Conservation (phyloP, 2,888 invertebrate genomes). For the Melinaea menophilus region DNA sequence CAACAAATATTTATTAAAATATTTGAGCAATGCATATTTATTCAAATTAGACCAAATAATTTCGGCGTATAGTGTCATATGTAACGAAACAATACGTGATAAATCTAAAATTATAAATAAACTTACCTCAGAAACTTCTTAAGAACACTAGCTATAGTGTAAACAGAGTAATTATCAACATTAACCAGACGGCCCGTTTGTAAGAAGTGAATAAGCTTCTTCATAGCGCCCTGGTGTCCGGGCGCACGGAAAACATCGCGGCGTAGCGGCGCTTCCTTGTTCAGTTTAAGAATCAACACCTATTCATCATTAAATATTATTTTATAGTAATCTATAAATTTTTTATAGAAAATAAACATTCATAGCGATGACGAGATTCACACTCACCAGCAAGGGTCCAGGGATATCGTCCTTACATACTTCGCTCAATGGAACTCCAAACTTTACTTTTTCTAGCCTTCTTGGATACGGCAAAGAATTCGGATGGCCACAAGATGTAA, state of each 20-base stretch:
- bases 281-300: constrained; percentile 94
- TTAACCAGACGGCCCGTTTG: constrained; percentile 93
- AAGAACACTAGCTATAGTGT: constrained; percentile 98
- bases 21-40: no score
- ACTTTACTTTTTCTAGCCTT: constrained; percentile 94
- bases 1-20: no score
- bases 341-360: neutral
- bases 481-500: constrained; percentile 94
- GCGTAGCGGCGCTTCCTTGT: constrained; percentile 95
- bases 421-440: constrained; percentile 93
- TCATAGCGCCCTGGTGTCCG: constrained; percentile 96
- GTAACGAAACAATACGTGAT: neutral
- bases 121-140: constrained; percentile 92
- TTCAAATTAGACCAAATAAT: no score
- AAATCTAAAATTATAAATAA: neutral
- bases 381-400: constrained; percentile 90
- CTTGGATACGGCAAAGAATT: constrained; percentile 87
- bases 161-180: constrained; percentile 96
- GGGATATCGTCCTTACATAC: constrained; percentile 98
- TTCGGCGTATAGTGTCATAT: no score
- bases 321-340: no score
- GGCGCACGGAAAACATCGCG: constrained; percentile 97
- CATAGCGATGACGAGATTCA: constrained; percentile 24
- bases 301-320: constrained; percentile 40
- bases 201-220: constrained; percentile 93